Evolutionary conservation across 2,888 invertebrate genomes (phyloP), one percentile per base, ranked within the genome.

Genomic region (Linyphia triangularis): DNA sequence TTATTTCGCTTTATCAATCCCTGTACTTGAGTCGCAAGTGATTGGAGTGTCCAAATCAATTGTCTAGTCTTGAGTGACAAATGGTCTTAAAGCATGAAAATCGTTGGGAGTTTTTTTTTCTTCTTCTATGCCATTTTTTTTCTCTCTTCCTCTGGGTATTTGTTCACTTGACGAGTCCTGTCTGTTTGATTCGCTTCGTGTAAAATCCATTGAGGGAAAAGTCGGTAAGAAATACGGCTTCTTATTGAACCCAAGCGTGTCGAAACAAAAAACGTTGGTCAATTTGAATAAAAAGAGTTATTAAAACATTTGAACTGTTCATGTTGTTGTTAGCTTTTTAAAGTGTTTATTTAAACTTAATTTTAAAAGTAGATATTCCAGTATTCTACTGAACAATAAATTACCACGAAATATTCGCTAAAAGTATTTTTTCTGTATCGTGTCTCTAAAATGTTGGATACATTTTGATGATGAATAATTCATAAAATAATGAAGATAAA

Each of bases 21-120:
- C 24, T n/a, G n/a, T 30, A 30, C 72, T 43, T n/a, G 19, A 69
- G 83, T 65, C 77, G 26, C 57, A 22, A 28, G 77, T 24, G 75
- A 85, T 73, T 83, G 57, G 67, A 37, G 67, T 69, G 69, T 81
- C 81, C 51, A 72, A 86, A 79, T 86, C 86, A 86, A 65, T 86
- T 81, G 86, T 81, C 59, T 72, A 5, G 16, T 26, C 26, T 24
- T 73, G 79, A 81, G 72, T 86, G 86, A 86, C 86, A 81, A 86
- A 86, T 86, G 77, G 65, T 73, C 67, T 57, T 37, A 28, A 73
- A 26, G 79, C 79, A 86, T 81, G 78, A 65, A n/a, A 85, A 85
- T 78, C 75, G 37, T 43, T 19, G 33, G 30, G 33, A 28, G 16
- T 51, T 51, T 65, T 69, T 79, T 26, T 51, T 72, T 40, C 33